A percentile compares a stretch with the other conserved stretches of the same genome.
These are phyloP conservation scores for Hozukius guyotensis DNA, from an alignment of 2,797 vertebrate species.

Conservation along the genomic window DNA sequence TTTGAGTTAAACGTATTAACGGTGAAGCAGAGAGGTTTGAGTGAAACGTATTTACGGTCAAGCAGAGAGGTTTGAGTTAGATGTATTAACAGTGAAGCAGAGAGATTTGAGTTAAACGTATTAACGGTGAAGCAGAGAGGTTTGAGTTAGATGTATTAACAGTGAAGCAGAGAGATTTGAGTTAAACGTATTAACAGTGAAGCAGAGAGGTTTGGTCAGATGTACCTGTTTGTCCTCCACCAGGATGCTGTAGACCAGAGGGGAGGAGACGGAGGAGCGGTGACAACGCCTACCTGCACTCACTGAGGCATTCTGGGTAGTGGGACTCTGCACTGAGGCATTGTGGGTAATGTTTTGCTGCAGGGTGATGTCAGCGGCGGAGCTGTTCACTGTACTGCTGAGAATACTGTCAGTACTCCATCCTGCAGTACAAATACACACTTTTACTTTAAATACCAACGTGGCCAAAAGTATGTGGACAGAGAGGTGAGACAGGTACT, in stretches of 20 bases:
- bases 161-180: no score
- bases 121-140: no score
- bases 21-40: fast-evolving
- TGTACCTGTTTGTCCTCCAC: constrained; percentile 74
- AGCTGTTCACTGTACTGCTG: constrained; percentile 19
- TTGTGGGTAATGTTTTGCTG: neutral
- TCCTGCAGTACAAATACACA: constrained; percentile 25
- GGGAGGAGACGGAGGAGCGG: constrained; percentile 38
- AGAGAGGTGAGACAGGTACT: neutral
- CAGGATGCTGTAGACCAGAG: constrained; percentile 77
- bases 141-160: no score
- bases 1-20: no score
- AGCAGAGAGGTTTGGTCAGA: no score
- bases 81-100: no score
- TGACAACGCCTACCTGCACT: constrained; percentile 10
- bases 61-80: no score
- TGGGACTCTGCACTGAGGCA: neutral
- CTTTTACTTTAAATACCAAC: neutral
- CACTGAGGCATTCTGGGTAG: constrained; percentile 16
- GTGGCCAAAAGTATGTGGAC: neutral
- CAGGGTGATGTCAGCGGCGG: neutral
- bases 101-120: no score
- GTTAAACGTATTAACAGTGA: no score
- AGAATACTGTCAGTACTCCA: constrained; percentile 3
- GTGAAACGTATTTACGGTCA: no score